Base-by-base conservation (phyloP, 2,888 invertebrate genomes). In the Dicyrtomina minuta region DNA sequence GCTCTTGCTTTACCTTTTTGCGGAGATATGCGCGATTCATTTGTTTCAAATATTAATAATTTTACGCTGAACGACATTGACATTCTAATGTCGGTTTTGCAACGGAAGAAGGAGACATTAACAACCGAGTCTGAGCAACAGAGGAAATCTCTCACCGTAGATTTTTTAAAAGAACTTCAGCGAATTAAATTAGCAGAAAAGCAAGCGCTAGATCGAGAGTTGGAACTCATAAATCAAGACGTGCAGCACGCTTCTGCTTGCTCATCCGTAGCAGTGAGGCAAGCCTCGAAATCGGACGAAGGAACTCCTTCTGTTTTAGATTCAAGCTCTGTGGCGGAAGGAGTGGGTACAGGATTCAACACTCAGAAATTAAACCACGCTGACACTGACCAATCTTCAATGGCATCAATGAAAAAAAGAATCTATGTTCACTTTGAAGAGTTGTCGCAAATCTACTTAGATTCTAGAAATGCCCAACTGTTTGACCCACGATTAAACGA, bases 401-500 rank as follows among this genome's bases (percentile, higher is more conserved):
- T 92, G 33, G 88, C 90, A 0, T 84, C 88, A 24, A 83, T 92
- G 27, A 86, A 91, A 80, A 85, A 89, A 70, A 84, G 92, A 17
- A 89, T 95, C 85, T 88, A 90, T 78, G 88, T 89, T 5, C 93
- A 95, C 83, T 93, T 93, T 82, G 92, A 93, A 72, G 94, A 94
- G 82, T 89, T 95, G 80, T 90, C 92, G 56, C 87, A 91, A 81
- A 91, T 92, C 77, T 95, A 95, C 82, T 90, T 94, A 81, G 87
- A 88, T 3, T 87, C 89, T 55, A 86, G 93, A 61, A 87, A 89
- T 0, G 88, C 89, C 81, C 90, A 90, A 79, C 81, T 91, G 49
- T 86, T 88, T 80, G 89, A 91, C 80, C 85, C 85, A 0, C 72
- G 74, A 43, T 75, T 43, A 10, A 71, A 71, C 49, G 76, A 77